Conservation (phyloP, 2,888 invertebrate genomes). For the Carcina quercana region DNA sequence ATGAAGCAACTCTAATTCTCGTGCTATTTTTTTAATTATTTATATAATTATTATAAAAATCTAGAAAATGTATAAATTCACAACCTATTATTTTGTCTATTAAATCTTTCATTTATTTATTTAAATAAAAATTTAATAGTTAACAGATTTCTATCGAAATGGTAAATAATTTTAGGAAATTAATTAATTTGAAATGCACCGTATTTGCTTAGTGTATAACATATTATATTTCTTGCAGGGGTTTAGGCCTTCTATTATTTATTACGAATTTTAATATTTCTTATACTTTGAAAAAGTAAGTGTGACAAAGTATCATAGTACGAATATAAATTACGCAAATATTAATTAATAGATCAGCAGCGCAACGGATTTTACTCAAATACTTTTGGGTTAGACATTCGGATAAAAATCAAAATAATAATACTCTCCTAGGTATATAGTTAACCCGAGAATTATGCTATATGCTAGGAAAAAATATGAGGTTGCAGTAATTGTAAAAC, state of each 20-base stretch:
- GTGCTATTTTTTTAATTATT: slow-evolving; percentile 30
- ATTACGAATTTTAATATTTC: too few relatives aligned
- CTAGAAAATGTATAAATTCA: slow-evolving; percentile 74
- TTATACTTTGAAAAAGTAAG: too few relatives aligned
- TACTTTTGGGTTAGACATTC: too few relatives aligned
- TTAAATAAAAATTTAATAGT: not conserved
- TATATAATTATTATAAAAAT: slow-evolving; percentile 59
- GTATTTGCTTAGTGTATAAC: not conserved
- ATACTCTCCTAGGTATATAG: too few relatives aligned
- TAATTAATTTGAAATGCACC: not conserved
- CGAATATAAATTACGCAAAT: too few relatives aligned
- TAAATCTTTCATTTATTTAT: slow-evolving; percentile 23
- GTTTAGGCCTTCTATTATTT: slow-evolving; percentile 42
- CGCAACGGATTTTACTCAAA: too few relatives aligned
- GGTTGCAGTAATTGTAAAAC: too few relatives aligned
- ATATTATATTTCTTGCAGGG: slow-evolving; percentile 24
- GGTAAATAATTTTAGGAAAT: not conserved
- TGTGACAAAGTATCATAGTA: too few relatives aligned
- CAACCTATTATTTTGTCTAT: slow-evolving; percentile 72
- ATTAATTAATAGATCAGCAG: too few relatives aligned
- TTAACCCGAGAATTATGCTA: too few relatives aligned
- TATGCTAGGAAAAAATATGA: too few relatives aligned
- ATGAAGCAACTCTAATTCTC: slow-evolving; percentile 27
- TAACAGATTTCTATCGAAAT: not conserved
- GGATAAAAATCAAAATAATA: too few relatives aligned